Conservation (phyloP, 2,113 vertebrate genomes). For the Lipotes vexillifer region DNA sequence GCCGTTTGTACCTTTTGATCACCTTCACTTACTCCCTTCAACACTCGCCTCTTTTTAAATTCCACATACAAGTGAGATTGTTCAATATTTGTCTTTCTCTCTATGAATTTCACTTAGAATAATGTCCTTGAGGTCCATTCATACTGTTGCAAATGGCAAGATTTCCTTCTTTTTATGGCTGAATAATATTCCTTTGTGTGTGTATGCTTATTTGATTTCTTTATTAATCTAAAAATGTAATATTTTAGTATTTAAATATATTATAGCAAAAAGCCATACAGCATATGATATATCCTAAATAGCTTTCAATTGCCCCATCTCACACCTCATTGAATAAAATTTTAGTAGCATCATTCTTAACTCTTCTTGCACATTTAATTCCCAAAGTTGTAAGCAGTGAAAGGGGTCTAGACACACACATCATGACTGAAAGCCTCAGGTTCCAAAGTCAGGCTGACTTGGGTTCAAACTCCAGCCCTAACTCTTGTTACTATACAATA, state of each 20-base stretch:
- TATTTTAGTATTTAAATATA: not conserved
- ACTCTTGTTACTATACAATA: not conserved
- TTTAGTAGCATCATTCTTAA: not conserved
- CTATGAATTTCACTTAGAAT: not conserved
- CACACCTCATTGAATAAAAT: not conserved
- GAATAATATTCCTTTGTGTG: not conserved
- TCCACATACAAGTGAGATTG: not conserved
- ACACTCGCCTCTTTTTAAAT: not conserved
- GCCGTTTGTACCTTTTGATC: not conserved
- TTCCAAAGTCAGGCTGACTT: not conserved
- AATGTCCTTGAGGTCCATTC: not conserved
- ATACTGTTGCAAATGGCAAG: not conserved
- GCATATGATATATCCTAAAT: not conserved
- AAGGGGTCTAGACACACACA: not conserved
- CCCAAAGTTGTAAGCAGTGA: not conserved
- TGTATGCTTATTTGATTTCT: not conserved
- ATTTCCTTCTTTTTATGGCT: not conserved
- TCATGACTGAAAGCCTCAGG: not conserved
- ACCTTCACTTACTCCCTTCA: not conserved
- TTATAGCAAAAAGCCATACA: not conserved
- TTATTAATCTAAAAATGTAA: not conserved
- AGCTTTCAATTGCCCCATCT: not conserved
- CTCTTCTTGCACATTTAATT: not conserved
- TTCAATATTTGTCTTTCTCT: not conserved
- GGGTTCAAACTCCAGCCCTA: not conserved